Evolutionary conservation across 2,797 vertebrate genomes (phyloP), one percentile per base, ranked within the genome.

Genomic region (Champsocephalus esox): DNA sequence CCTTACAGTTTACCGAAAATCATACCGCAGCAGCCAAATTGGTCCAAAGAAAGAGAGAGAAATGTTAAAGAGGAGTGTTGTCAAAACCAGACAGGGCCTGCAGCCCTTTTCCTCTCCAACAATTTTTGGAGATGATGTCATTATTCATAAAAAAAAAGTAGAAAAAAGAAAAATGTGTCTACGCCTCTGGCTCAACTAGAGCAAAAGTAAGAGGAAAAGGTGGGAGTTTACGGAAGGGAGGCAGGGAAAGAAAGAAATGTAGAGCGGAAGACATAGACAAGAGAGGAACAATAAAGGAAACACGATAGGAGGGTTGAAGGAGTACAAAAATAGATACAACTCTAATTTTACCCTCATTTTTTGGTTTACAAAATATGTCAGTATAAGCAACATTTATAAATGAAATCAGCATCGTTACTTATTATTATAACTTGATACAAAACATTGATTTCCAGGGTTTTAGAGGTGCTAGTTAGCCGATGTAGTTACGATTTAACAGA

Each of bases 51-150:
- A 52, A 56, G 52, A 41, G 54, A 45, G 59, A 69, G 16, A 78
- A 66, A 75, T 59, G 70, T 79, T 45, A 66, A 82, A 77, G 79
- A 81, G 57, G 57, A 81, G 68, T 57, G 76, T 76, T 75, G 86
- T 87, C 84, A 81, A 83, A 92, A 81, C 85, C 91, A 92, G 88
- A 90, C 90, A 46, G 63, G 72, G 85, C 89, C 88, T 38, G 83
- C 84, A 89, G 89, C 83, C 59, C 82, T 83, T 92, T 90, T 90
- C 85, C 84, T 87, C 79, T 88, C 83, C 75, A 83, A 87, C 87
- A 89, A 73, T 90, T 92, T 90, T 90, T 90, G 73, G 75, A 81
- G 88, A 92, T 94, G 90, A 93, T 92, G 88, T 94, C 90, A 93
- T 90, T 88, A 88, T 88, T 91, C 85, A 88, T 81, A 73, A 72